Evolutionary conservation across 2,888 invertebrate genomes (phyloP), one percentile per base, ranked within the genome.

Genomic region (Ennomos quercinarius): DNA sequence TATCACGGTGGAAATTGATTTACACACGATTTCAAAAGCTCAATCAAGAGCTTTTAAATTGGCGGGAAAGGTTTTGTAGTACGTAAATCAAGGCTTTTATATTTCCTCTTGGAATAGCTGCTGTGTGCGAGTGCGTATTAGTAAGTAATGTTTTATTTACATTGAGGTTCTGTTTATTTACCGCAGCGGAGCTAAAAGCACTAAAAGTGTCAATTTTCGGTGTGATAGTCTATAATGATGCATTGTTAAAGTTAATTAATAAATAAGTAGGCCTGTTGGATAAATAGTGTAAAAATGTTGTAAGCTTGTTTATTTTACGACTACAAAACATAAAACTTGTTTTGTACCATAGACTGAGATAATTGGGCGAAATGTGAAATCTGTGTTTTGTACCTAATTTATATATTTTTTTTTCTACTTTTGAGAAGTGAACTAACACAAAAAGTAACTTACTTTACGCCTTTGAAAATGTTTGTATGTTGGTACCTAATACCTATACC

Each of bases 61-160:
- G 86, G 86, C 86, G 86, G 86, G 86, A 87, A 87, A 83, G 71
- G 73, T 74, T 72, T 75, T 72, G 66, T 64, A 49, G 39, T 61
- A 64, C 57, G 70, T 68, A 66, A 63, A 61, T 66, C 48, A 43
- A 52, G 50, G 42, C 54, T 66, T 63, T 61, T 59, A 35, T 62
- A 50, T 13, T 41, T 58, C 54, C 27, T 27, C 6, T 27, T 27
- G 6, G 4, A 6, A 27, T 4, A 27, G 27, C 27, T 27, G 6
- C 27, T 27, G 17, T 17, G 4, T 17, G 27, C 6, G 5, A 27
- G 27, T 27, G 27, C 27, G 6, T 27, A 27, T 36, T 48, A 44
- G 44, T 47, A n/a, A n/a, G n/a, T n/a, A n/a, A n/a, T n/a, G n/a
- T n/a, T n/a, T n/a, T n/a, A n/a, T n/a, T n/a, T n/a, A n/a, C n/a